Conservation (phyloP, 2,113 vertebrate genomes). For the Aplodontia rufa region DNA sequence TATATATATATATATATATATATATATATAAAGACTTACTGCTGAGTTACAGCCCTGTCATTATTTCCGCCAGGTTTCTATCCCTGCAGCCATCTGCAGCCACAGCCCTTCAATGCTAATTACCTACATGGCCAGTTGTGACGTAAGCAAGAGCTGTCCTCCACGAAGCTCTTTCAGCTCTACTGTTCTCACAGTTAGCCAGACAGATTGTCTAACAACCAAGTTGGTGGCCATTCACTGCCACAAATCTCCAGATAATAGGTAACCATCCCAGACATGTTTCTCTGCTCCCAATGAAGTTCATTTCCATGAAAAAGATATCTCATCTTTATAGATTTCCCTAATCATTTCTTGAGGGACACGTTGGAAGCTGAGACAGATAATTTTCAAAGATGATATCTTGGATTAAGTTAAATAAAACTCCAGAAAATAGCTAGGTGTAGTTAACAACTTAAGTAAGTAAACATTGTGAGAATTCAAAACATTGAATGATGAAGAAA, state of each 20-base stretch:
- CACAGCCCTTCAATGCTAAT: not conserved
- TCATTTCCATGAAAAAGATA: not conserved
- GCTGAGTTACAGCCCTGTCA: conserved; percentile 1
- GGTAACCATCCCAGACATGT: not conserved
- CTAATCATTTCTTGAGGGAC: not conserved
- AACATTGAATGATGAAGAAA: not conserved
- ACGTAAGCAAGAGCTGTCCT: not conserved
- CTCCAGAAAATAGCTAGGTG: not conserved
- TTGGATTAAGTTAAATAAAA: not conserved
- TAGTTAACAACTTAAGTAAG: not conserved
- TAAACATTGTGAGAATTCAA: too few relatives aligned
- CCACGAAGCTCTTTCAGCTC: not conserved
- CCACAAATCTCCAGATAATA: not conserved
- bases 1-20: not conserved
- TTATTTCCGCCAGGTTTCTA: conserved; percentile 52
- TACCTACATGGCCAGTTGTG: conserved; percentile 22
- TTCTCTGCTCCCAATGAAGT: not conserved
- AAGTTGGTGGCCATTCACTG: not conserved
- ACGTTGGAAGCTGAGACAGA: not conserved
- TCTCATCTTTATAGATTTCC: conserved; percentile 27
- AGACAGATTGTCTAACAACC: not conserved
- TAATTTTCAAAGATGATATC: conserved; percentile 43
- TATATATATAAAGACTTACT: not conserved
- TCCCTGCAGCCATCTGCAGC: conserved; percentile 29
- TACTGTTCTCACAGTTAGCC: not conserved